phyloP scores from a whole-genome alignment of 2,888 invertebrate species.

The Xanthorhoe spadicearia region DNA sequence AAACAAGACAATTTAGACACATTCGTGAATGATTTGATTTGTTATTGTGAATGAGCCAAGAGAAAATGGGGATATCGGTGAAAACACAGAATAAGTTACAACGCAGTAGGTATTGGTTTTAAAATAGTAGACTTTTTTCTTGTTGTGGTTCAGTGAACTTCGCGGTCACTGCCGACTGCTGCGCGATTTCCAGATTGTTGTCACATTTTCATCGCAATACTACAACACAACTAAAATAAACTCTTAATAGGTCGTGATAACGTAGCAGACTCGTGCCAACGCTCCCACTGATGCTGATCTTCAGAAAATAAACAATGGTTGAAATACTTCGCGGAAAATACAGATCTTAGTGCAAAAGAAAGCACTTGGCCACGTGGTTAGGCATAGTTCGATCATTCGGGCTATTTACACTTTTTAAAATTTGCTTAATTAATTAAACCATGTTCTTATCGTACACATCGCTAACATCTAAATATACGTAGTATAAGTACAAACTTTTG shows the following conservation, averaged over 20 bases:
- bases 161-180: slow-evolving; percentile 58
- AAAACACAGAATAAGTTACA: slow-evolving; percentile 24
- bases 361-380: too few relatives aligned
- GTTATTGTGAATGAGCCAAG: slow-evolving; percentile 6
- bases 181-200: slow-evolving; percentile 53
- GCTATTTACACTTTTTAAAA: too few relatives aligned
- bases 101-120: slow-evolving; percentile 39
- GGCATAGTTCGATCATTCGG: too few relatives aligned
- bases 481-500: too few relatives aligned
- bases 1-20: slow-evolving; percentile 5
- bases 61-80: slow-evolving; percentile 19
- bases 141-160: slow-evolving; percentile 65
- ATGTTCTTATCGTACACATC: too few relatives aligned
- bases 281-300: slow-evolving; percentile 16
- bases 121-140: slow-evolving; percentile 55
- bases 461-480: too few relatives aligned
- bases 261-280: slow-evolving; percentile 15
- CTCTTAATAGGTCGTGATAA: slow-evolving; percentile 35
- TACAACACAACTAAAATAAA: slow-evolving; percentile 42
- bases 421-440: too few relatives aligned
- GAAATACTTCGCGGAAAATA: slow-evolving; percentile 6
- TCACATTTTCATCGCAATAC: slow-evolving; percentile 46
- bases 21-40: neutral
- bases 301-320: slow-evolving; percentile 18
- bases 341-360: too few relatives aligned